Conservation (phyloP, 2,888 invertebrate genomes). For the Dasysyrphus albostriatus region DNA sequence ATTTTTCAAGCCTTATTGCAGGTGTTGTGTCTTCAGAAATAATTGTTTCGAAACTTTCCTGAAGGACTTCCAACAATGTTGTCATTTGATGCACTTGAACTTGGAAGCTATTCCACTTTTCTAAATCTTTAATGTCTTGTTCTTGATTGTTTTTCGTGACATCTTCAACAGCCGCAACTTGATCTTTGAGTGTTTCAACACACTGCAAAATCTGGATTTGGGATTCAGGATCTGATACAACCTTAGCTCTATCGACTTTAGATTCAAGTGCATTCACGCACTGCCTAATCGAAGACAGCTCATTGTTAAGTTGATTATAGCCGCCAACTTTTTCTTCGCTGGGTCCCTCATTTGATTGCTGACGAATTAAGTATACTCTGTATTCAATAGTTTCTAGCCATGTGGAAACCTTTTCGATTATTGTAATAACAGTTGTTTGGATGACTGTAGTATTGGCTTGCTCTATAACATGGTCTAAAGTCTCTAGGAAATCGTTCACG, state of each 20-base stretch:
- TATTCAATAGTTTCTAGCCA: slow-evolving; percentile 95
- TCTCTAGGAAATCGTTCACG: slow-evolving; percentile 84
- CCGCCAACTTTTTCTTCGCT: slow-evolving; percentile 86
- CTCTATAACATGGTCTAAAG: slow-evolving; percentile 85
- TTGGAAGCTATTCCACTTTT: slow-evolving; percentile 89
- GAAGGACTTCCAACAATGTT: slow-evolving; percentile 78
- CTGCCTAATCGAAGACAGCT: slow-evolving; percentile 88
- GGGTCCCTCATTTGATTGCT: slow-evolving; percentile 86
- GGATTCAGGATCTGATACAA: slow-evolving; percentile 82
- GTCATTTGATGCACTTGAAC: slow-evolving; percentile 86
- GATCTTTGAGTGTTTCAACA: slow-evolving; percentile 86
- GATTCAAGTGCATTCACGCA: slow-evolving; percentile 88
- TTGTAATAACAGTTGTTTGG: slow-evolving; percentile 89
- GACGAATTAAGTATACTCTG: slow-evolving; percentile 87
- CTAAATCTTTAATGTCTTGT: slow-evolving; percentile 86
- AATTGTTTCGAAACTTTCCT: slow-evolving; percentile 80
- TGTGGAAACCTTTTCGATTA: slow-evolving; percentile 92
- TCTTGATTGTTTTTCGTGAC: slow-evolving; percentile 87
- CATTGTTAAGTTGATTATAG: slow-evolving; percentile 87
- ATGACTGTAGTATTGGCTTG: slow-evolving; percentile 86
- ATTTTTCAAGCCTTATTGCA: slow-evolving; percentile 87
- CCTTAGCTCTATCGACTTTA: slow-evolving; percentile 84
- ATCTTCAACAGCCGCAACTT: slow-evolving; percentile 89
- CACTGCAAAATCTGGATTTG: slow-evolving; percentile 85
- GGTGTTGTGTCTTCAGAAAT: slow-evolving; percentile 86